Base-by-base conservation (phyloP, 2,113 vertebrate species). In the Saguinus imperator region DNA sequence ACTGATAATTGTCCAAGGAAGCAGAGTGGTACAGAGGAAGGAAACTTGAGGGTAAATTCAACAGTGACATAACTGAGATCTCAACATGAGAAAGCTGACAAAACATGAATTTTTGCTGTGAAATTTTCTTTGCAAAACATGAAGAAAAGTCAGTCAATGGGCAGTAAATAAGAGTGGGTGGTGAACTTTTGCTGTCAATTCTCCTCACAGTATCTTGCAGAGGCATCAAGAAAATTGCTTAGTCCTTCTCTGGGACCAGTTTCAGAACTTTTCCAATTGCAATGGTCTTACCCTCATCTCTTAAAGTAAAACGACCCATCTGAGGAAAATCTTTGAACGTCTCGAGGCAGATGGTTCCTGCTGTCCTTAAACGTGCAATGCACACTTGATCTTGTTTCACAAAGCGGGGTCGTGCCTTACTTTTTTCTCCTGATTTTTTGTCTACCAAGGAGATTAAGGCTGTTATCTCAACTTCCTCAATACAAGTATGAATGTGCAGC, bases 31-130 rank as follows among this genome's bases (percentile, higher is more conserved):
- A 96, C 90, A 98, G 98, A 87, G 95, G 98, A 97, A 97, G 97
- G 97, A 97, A 96, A 88, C 61, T 92, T 89, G 97, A 97, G 87
- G 89, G 94, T 96, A 98, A 99, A 99, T 98, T 99, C 98, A 99
- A 99, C 98, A 99, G 99, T 99, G 99, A 99, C 99, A 99, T 99
- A 99, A 99, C 99, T 99, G 98, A 99, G 99, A 99, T 99, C 99
- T 99, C 99, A 99, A 99, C 99, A 99, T 99, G 99, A 99, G 99
- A 99, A 99, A 99, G 99, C 99, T 99, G 99, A 99, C 99, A 99
- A 99, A 98, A 99, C 99, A 99, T 99, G 99, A 98, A 99, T 98
- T 98, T 99, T 98, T 98, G 98, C 98, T 98, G 98, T 98, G 98
- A 98, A 98, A 98, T 98, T 98, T 98, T 98, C 98, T 98, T 98